Evolutionary conservation across 2,113 vertebrate genomes (phyloP), one percentile per base, ranked within the genome.

Genomic region (Percopsis transmontana): DNA sequence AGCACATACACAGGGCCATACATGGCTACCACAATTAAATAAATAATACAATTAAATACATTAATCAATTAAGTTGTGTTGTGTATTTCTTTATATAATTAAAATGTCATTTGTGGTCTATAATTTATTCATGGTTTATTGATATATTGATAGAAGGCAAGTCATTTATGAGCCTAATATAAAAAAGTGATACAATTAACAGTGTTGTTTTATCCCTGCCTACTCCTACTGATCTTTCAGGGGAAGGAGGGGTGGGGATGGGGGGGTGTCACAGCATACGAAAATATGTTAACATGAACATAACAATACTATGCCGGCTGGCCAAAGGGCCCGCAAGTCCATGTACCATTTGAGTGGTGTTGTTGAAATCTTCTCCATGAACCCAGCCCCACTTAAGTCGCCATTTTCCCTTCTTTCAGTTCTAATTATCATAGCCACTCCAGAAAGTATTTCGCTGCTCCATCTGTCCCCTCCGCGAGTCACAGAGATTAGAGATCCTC

Each of bases 391-490:
- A 91, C 85, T 79, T 76, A 81, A 85, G 81, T 64, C 76, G 64
- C 83, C 84, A 83, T 89, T 83, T 89, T 85, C 76, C 86, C 80
- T 90, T 83, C 75, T 90, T 87, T 88, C 80, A 72, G 86, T 90
- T 72, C 84, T 92, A 91, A 93, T 92, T 91, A 91, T 86, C 90
- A 85, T 82, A 65, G 85, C 83, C 87, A 89, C 89, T 90, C 90
- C 82, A 90, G 86, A 90, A 91, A 87, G 84, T 90, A 86, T 85
- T 70, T 81, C 82, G 89, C 87, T 91, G 76, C 91, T 92, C 92
- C 91, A 92, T 93, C 91, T 92, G 91, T 92, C 88, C 80, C 80
- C 82, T 83, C 86, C 79, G 84, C 79, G 66, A 75, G 81, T 70
- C 77, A 86, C 85, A 83, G 75, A 76, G 80, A 88, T 79, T 79